A percentile compares a stretch with the other conserved stretches of the same genome.
Conservation (phyloP, 1,140 invertebrate species). For the Batillaria attramentaria region DNA sequence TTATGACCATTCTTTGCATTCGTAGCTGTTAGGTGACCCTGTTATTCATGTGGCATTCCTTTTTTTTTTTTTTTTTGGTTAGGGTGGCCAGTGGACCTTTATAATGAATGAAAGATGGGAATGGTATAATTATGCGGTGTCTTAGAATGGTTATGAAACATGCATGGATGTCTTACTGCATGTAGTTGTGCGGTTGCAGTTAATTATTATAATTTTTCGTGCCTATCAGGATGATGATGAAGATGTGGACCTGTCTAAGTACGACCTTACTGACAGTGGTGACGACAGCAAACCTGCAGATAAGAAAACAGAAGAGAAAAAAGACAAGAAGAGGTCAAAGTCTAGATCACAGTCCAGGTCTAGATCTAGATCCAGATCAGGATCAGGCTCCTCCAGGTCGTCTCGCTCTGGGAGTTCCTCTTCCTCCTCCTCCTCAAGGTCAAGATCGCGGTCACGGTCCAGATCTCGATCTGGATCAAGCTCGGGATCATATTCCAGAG, state of each 20-base stretch:
- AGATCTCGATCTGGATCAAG: slow-evolving; percentile 34
- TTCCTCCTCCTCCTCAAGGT: slow-evolving; percentile 42
- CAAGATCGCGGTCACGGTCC: slow-evolving; percentile 41
- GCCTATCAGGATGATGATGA: slow-evolving; percentile 51
- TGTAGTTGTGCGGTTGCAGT: background rate
- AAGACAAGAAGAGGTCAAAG: slow-evolving; percentile 19
- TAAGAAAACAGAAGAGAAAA: slow-evolving; percentile 9
- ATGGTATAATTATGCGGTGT: background rate
- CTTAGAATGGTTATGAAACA: background rate
- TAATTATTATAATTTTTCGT: background rate
- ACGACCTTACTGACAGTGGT: slow-evolving; percentile 80
- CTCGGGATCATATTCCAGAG: slow-evolving; percentile 28
- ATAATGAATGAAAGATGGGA: background rate
- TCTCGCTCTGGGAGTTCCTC: slow-evolving; percentile 51
- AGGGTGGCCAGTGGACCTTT: background rate
- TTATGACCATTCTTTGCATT: too few relatives aligned
- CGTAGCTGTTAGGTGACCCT: too few relatives aligned
- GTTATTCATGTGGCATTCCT: too few relatives aligned
- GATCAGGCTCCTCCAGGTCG: slow-evolving; percentile 56
- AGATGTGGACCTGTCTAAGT: slow-evolving; percentile 82
- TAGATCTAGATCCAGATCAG: slow-evolving; percentile 48
- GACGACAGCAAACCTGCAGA: slow-evolving; percentile 43
- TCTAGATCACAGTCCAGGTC: slow-evolving; percentile 28
- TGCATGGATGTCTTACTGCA: background rate
- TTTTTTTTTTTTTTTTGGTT: background rate